Base-by-base conservation (phyloP, 2,797 vertebrate species). In the Ispidina lecontei region DNA sequence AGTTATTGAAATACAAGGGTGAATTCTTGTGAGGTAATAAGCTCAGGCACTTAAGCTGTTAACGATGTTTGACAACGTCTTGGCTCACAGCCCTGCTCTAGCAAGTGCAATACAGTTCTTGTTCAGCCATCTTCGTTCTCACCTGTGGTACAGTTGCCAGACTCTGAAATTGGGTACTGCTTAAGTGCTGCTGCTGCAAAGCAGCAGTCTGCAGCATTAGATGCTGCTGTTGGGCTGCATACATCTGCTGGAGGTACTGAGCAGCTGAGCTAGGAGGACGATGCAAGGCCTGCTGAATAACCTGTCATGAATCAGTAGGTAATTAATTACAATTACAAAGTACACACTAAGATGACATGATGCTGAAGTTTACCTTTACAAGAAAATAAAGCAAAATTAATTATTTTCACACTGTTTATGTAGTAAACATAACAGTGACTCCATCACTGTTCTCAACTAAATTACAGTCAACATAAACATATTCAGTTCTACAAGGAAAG, bases 181-280 rank as follows among this genome's bases (percentile, higher is more conserved):
- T 98, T 56, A 98, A 91, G 76, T 98, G 98, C 96, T 99, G 98
- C 97, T 99, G 98, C 96, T 99, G 99, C 81, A 99, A 97, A 62
- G 99, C 98, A 25, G 98, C 98, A 2, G 98, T 99, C 95, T 99
- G 99, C 86, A 99, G 97, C 98, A 99, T 98, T 71, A 99, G 96
- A 96, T 99, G 99, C 96, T 99, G 99, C 97, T 99, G 99, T 90
- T 99, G 99, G 43, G 99, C 99, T 11, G 99, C 98, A 4, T 99
- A 99, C 98, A 99, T 99, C 96, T 99, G 99, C 96, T 99, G 99
- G 72, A 99, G 98, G 94, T 99, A 99, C 96, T 99, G 99, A 64
- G 99, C 98, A 12, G 98, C 98, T 83, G 99, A 98, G 97, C 98
- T 99, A 91, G 98, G 97, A 78, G 98, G 98, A 73, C 99, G 98